phyloP scores from a whole-genome alignment of 64 coral and sea anemone genomes.

The Montipora capricornis region DNA sequence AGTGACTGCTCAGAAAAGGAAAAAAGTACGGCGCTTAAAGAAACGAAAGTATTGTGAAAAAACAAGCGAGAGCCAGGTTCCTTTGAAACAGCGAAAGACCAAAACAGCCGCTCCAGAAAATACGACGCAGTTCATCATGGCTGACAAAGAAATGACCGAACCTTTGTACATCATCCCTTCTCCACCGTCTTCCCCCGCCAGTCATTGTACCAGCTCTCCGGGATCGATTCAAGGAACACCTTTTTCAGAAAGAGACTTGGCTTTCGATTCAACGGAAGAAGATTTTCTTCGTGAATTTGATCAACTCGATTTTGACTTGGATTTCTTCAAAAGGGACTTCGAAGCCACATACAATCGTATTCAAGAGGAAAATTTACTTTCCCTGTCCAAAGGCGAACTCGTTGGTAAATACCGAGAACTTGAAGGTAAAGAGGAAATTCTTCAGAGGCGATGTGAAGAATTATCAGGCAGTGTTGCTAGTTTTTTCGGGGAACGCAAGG shows the following conservation, averaged over 20 bases:
- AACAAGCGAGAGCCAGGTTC: neutral
- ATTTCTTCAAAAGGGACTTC: constrained; percentile 94
- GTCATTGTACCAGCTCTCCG: constrained; percentile 55
- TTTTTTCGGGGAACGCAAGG: neutral
- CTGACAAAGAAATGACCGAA: constrained; percentile 79
- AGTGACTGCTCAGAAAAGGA: constrained; percentile 54
- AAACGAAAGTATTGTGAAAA: constrained; percentile 76
- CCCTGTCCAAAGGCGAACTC: constrained; percentile 80
- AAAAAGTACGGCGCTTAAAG: constrained; percentile 85
- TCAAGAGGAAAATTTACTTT: constrained; percentile 75
- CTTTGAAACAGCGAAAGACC: constrained; percentile 71
- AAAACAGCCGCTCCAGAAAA: constrained; percentile 89
- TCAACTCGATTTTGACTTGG: constrained; percentile 76
- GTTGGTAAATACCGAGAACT: constrained; percentile 67
- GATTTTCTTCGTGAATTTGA: constrained; percentile 73
- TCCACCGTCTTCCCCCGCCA: constrained; percentile 45
- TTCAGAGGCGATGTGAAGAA: constrained; percentile 49
- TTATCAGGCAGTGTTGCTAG: neutral
- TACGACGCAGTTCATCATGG: constrained; percentile 98
- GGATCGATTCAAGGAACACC: constrained; percentile 68
- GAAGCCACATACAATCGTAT: constrained; percentile 85
- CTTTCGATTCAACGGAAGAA: constrained; percentile 52
- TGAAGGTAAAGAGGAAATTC: constrained; percentile 83
- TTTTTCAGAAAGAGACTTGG: constrained; percentile 49
- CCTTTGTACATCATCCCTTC: constrained; percentile 73